A percentile compares a stretch with the other conserved stretches of the same genome.
Evolutionary conservation across 2,888 invertebrate genomes (phyloP).

Genomic region (Cosmorhoe ocellata): DNA sequence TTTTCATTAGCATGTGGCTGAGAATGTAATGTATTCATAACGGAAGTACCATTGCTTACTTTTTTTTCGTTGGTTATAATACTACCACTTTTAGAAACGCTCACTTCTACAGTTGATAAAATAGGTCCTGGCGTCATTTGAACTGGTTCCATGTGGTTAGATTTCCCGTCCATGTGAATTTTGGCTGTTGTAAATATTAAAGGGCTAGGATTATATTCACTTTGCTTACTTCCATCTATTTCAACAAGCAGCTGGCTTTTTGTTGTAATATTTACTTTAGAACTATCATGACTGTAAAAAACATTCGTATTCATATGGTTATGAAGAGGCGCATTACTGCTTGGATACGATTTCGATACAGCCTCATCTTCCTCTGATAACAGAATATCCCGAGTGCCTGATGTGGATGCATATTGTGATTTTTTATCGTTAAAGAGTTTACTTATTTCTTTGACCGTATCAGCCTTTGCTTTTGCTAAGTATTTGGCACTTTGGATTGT

Average conservation of each 20-base stretch:
- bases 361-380: slow-evolving; percentile 38
- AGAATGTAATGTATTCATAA: slow-evolving; percentile 31
- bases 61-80: slow-evolving; percentile 34
- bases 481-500: slow-evolving; percentile 69
- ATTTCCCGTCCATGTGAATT: slow-evolving; percentile 67
- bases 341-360: slow-evolving; percentile 27
- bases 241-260: slow-evolving; percentile 65
- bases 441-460: slow-evolving; percentile 50
- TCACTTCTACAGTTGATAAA: slow-evolving; percentile 65
- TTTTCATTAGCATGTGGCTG: slow-evolving; percentile 8
- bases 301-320: slow-evolving; percentile 69
- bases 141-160: slow-evolving; percentile 64
- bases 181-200: slow-evolving; percentile 77
- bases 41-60: slow-evolving; percentile 33
- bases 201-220: slow-evolving; percentile 54
- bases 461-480: slow-evolving; percentile 69
- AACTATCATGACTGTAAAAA: slow-evolving; percentile 46
- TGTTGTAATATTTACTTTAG: slow-evolving; percentile 39
- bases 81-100: slow-evolving; percentile 44
- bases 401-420: slow-evolving; percentile 35
- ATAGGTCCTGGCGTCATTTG: slow-evolving; percentile 69
- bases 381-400: slow-evolving; percentile 42
- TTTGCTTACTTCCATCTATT: slow-evolving; percentile 56
- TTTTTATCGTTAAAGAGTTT: slow-evolving; percentile 47
- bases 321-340: slow-evolving; percentile 40